Conservation (phyloP, 2,113 vertebrate species). For the Rhea americana region DNA sequence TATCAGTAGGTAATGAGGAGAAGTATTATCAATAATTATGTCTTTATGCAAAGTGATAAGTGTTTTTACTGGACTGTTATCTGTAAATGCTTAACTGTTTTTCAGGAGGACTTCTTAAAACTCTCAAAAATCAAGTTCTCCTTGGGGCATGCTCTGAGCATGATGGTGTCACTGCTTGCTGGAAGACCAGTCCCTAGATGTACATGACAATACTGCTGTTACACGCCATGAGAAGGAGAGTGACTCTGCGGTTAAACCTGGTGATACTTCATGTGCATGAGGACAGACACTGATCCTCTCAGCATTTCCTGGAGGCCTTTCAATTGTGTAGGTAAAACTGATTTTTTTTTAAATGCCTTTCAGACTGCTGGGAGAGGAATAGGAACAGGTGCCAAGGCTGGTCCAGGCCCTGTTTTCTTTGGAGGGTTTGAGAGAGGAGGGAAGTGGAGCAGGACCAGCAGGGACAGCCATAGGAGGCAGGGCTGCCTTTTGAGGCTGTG, state of each 20-base stretch:
- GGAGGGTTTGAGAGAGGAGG: background rate
- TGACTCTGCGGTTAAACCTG: background rate
- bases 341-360: background rate
- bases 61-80: background rate
- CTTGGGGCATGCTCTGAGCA: background rate
- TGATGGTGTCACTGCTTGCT: fast-evolving
- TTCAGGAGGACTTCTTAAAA: background rate
- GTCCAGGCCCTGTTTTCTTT: background rate
- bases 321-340: background rate
- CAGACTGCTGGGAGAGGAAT: background rate
- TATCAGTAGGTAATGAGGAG: background rate
- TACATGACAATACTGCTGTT: fast-evolving
- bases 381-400: background rate
- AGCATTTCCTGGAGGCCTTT: background rate
- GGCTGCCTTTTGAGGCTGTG: background rate
- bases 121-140: background rate
- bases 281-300: background rate
- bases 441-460: background rate
- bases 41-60: background rate
- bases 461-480: background rate
- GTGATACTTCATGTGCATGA: fast-evolving
- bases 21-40: background rate
- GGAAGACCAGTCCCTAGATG: background rate
- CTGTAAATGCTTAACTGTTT: background rate
- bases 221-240: fast-evolving